These are phyloP conservation scores for Rhinopithecus roxellana DNA, from an alignment of 2,113 vertebrate genomes.

Conservation along the genomic window DNA sequence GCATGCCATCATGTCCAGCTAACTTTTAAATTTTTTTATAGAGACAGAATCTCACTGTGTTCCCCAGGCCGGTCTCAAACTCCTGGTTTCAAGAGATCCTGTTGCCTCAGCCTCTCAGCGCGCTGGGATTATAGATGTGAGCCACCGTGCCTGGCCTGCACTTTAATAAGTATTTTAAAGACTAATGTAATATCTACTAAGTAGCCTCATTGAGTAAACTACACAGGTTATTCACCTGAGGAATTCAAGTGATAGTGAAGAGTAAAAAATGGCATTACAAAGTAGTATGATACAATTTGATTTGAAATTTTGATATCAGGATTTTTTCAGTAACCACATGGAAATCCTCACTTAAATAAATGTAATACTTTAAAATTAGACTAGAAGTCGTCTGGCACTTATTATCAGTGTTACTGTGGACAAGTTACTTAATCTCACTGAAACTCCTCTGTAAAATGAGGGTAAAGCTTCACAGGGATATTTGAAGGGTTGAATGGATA, in stretches of 20 bases:
- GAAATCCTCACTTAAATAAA: conserved; percentile 24
- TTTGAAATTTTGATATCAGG: conserved; percentile 11
- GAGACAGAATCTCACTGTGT: neutral
- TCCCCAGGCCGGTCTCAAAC: no score
- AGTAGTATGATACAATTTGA: neutral
- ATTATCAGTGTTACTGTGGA: neutral
- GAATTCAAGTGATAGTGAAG: neutral
- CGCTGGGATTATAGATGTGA: no score
- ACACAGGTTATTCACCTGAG: neutral
- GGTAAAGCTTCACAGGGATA: neutral
- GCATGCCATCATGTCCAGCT: neutral
- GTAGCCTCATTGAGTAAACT: neutral
- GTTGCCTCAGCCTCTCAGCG: no score
- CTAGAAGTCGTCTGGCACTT: neutral
- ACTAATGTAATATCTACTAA: neutral
- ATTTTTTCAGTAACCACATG: neutral
- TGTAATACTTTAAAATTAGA: conserved; percentile 19
- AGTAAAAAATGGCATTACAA: neutral
- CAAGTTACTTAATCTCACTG: neutral
- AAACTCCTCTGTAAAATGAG: conserved; percentile 15
- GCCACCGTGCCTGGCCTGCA: no score
- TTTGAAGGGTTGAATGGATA: neutral
- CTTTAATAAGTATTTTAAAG: neutral
- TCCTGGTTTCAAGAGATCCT: no score
- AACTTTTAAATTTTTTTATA: neutral